These are phyloP conservation scores for Triplophysa dalaica DNA, from an alignment of 2,113 vertebrate genomes.

Conservation along the genomic window DNA sequence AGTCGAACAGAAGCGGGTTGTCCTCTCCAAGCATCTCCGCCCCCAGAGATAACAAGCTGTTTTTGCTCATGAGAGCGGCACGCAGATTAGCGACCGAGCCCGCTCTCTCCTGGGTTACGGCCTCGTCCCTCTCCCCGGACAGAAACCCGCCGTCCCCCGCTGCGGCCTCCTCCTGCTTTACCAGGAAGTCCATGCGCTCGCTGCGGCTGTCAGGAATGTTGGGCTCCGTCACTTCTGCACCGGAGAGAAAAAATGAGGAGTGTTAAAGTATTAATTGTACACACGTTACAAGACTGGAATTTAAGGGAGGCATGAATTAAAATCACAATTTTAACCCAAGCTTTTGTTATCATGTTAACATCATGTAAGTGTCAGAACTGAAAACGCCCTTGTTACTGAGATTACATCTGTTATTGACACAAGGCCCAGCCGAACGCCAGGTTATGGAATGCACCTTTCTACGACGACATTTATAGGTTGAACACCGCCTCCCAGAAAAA, in stretches of 20 bases:
- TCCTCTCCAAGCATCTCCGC: conserved; percentile 92
- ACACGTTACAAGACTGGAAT: background rate
- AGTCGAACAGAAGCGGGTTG: conserved; percentile 92
- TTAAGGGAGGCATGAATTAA: too few species aligned
- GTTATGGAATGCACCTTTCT: too few species aligned
- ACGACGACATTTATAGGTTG: too few species aligned
- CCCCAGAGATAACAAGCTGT: conserved; percentile 93
- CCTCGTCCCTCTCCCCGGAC: conserved; percentile 83
- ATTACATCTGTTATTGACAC: too few species aligned
- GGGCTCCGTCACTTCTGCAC: conserved; percentile 82
- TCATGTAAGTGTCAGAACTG: too few species aligned
- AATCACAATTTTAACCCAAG: too few species aligned
- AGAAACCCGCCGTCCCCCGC: conserved; percentile 78
- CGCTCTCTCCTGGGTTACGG: conserved; percentile 63
- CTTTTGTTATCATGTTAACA: too few species aligned
- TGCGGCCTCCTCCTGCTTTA: conserved; percentile 82
- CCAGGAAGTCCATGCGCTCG: conserved; percentile 83
- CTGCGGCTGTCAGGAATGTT: conserved; percentile 83
- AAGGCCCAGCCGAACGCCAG: too few species aligned
- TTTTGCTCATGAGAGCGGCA: conserved; percentile 95
- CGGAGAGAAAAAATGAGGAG: conserved; percentile 61
- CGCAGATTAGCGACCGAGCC: conserved; percentile 88
- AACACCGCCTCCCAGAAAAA: too few species aligned
- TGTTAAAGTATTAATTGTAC: background rate
- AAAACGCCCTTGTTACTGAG: too few species aligned